Percentiles rank a stretch among this genome's conserved stretches.
These are phyloP conservation scores for Galeruca laticollis DNA, from an alignment of 2,888 invertebrate species.

Conservation along the genomic window DNA sequence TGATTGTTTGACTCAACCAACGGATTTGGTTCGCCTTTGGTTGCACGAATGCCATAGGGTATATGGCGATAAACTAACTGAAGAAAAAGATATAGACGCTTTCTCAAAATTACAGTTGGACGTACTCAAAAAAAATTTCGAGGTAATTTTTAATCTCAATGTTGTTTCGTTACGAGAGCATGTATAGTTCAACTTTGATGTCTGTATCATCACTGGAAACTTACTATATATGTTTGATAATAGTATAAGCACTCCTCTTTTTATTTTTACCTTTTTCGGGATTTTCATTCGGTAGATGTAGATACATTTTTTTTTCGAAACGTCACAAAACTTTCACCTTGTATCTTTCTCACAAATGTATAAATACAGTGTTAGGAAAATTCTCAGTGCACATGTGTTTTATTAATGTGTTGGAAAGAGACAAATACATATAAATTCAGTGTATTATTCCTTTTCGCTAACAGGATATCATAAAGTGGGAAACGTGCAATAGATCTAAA, in stretches of 20 bases:
- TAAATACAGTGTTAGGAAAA: no score
- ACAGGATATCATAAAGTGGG: no score
- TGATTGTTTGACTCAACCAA: conserved; percentile 84
- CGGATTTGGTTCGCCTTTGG: conserved; percentile 91
- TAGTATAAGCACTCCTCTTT: no score
- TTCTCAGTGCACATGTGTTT: no score
- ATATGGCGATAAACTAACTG: conserved; percentile 92
- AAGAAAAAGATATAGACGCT: conserved; percentile 91
- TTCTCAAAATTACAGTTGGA: conserved; percentile 92
- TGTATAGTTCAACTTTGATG: neutral
- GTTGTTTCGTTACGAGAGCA: no score
- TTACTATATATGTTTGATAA: no score
- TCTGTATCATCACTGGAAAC: no score
- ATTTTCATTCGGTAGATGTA: neutral
- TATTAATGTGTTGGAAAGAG: no score
- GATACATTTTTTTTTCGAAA: neutral
- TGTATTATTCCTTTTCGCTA: no score
- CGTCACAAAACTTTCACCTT: neutral
- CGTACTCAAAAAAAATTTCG: conserved; percentile 92
- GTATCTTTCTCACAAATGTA: neutral
- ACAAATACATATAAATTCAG: no score
- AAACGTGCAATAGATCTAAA: no score
- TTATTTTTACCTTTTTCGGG: neutral
- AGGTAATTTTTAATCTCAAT: conserved; percentile 69
- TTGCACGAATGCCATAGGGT: conserved; percentile 94